Conservation (phyloP, 2,888 invertebrate genomes). For the Cheilosia vernalis region DNA sequence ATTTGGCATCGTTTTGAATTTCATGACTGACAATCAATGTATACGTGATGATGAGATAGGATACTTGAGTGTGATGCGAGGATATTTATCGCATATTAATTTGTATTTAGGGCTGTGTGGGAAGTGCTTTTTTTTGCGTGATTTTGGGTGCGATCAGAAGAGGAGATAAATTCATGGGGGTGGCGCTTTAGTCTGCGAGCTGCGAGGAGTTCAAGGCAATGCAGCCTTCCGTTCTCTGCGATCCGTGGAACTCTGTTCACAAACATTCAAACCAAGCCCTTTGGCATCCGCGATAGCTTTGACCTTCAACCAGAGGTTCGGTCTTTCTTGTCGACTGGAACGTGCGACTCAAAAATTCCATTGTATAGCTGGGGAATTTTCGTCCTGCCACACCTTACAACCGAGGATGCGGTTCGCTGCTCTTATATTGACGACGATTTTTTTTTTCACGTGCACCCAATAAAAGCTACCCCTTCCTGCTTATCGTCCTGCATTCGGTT, state of each 20-base stretch:
- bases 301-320: neutral
- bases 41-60: conserved; percentile 30
- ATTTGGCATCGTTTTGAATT: conserved; percentile 39
- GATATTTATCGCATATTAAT: conserved; percentile 48
- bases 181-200: neutral
- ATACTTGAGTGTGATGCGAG: conserved; percentile 25
- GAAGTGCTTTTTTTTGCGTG: neutral
- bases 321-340: neutral
- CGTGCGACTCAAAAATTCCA: neutral
- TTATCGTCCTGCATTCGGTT: too few relatives aligned
- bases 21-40: conserved; percentile 22
- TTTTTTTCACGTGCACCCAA: too few relatives aligned
- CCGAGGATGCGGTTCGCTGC: too few relatives aligned
- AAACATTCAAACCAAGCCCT: neutral
- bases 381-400: too few relatives aligned
- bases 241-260: neutral
- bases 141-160: neutral
- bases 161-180: neutral
- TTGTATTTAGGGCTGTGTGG: conserved; percentile 22
- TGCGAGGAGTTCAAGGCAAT: neutral
- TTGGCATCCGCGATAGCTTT: too few relatives aligned
- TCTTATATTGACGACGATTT: too few relatives aligned
- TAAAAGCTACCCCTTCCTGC: too few relatives aligned
- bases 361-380: too few relatives aligned
- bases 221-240: neutral